phyloP scores from a whole-genome alignment of 2,113 vertebrate species.

The Nerophis ophidion region DNA sequence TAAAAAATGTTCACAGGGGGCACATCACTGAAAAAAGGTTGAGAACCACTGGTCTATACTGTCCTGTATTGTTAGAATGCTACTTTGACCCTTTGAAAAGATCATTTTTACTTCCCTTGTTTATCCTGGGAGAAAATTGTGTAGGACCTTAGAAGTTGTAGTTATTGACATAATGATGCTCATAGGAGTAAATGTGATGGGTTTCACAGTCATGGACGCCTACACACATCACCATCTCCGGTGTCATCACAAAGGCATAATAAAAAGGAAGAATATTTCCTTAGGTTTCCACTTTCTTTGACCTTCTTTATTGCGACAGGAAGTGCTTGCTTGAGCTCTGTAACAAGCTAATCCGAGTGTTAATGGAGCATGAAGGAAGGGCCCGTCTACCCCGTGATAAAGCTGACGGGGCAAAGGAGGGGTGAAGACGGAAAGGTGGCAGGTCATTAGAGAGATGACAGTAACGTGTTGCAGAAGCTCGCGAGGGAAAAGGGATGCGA shows the following conservation, averaged over 20 bases:
- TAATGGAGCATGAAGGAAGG: constrained; percentile 58
- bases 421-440: constrained; percentile 21
- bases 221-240: not conserved
- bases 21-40: too few relatives aligned
- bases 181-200: constrained; percentile 35
- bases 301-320: constrained; percentile 41
- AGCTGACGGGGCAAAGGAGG: constrained; percentile 29
- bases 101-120: not conserved
- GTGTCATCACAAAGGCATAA: constrained; percentile 13
- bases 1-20: too few relatives aligned
- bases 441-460: constrained; percentile 26
- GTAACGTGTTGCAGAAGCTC: constrained; percentile 20
- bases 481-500: constrained; percentile 24
- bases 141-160: not conserved
- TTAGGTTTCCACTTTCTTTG: constrained; percentile 1
- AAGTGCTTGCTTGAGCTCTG: constrained; percentile 60
- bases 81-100: not conserved
- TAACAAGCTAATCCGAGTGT: constrained; percentile 55
- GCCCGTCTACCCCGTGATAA: constrained; percentile 48
- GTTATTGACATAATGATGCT: constrained; percentile 6
- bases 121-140: not conserved
- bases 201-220: constrained; percentile 33
- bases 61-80: too few relatives aligned
- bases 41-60: too few relatives aligned
- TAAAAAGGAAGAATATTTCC: constrained; percentile 16